Conservation (phyloP, 1,140 invertebrate genomes). For the Grapholita molesta region DNA sequence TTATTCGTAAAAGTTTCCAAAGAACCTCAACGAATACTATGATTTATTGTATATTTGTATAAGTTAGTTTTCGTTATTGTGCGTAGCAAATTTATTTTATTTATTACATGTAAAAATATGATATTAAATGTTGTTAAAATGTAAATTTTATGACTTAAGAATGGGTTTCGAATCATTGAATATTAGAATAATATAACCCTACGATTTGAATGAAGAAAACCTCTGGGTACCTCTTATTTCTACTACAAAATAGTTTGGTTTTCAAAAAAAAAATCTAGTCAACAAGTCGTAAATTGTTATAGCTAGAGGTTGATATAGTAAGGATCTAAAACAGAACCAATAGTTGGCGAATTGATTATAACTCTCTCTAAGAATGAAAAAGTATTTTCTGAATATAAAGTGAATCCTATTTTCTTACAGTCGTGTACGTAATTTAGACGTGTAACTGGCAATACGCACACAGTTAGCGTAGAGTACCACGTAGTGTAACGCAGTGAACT, state of each 20-base stretch:
- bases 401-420: conserved; percentile 73
- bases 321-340: conserved; percentile 59
- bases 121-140: conserved; percentile 11
- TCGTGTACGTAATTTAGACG: conserved; percentile 59
- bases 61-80: conserved; percentile 39
- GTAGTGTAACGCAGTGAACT: conserved; percentile 34
- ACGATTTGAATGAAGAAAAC: conserved; percentile 45
- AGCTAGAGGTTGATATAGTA: conserved; percentile 58
- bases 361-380: conserved; percentile 54
- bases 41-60: conserved; percentile 39
- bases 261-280: conserved; percentile 42
- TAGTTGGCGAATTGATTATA: conserved; percentile 60
- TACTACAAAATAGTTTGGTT: conserved; percentile 43
- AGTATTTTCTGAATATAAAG: conserved; percentile 73
- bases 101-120: conserved; percentile 11
- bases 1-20: conserved; percentile 47
- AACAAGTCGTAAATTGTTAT: conserved; percentile 63
- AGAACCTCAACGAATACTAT: conserved; percentile 57
- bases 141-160: conserved; percentile 45
- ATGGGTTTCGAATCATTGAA: conserved; percentile 73
- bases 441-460: conserved; percentile 68
- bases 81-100: conserved; percentile 13
- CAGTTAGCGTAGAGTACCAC: conserved; percentile 41
- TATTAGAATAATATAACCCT: conserved; percentile 47
- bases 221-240: conserved; percentile 44